Base-by-base conservation (phyloP, 2,113 vertebrate genomes). In the Electrona antarctica region DNA sequence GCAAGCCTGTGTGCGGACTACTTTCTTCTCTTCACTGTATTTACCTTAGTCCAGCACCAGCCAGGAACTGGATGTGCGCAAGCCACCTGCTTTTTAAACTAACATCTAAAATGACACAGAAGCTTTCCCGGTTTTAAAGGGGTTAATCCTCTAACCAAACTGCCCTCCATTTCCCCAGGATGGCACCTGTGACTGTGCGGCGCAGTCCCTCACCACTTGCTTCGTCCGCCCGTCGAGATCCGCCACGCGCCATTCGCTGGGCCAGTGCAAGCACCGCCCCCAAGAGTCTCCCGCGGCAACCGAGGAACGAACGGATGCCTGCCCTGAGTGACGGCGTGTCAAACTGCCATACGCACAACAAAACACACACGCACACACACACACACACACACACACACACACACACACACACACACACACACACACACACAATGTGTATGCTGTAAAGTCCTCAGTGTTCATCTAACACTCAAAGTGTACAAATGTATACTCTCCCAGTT, bases 211-310 rank as follows among this genome's bases (percentile, higher is more conserved):
- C 70, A 84, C 94, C 50, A 93, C 96, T 79, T 98, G 96, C 87
- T 92, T 95, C 2, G 76, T 93, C 82, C 93, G 97, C 69, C 89
- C 96, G 0, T 95, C 96, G 6, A 95, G 96, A 82, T 90, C 94
- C 4, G 56, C 92, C 1, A 2, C 91, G 45, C 97, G 96, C 74
- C 96, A 95, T 73, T 93, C 93, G 8, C 94, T 92, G 13, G 92
- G 94, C 83, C 96, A 95, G 74, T 99, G 98, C 93, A 96, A 94
- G 87, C 94, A 97, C 83, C 96, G 95, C 67, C 84, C 92, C 13
- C 71, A 81, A 0, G 97, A 98, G 2, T 63, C 86, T 21, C 72
- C 90, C 9, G 56, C 81, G 41, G 75, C 91, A 84, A 79, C 77
- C 0, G 92, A 90, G 4, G 96, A 98, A 78, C 95, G 95, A 85